Base-by-base conservation (phyloP, 2,113 vertebrate genomes). In the Gavialis gangeticus region DNA sequence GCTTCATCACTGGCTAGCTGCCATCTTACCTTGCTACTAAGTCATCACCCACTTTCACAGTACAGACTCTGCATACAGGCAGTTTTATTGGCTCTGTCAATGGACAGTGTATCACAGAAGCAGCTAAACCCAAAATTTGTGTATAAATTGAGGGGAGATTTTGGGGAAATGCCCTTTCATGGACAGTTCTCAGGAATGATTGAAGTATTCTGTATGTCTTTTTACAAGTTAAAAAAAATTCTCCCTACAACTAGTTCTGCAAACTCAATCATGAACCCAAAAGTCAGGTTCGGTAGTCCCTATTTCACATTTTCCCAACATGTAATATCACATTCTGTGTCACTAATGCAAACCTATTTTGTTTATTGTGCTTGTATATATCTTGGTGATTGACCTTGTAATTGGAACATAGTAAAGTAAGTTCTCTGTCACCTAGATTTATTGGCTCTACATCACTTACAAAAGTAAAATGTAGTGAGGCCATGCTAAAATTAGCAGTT, bases 401-500 rank as follows among this genome's bases (percentile, higher is more conserved):
- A 91, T 85, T 78, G 60, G 84, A 95, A 28, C 62, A 62, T 60
- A 93, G 84, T 66, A 93, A 95, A 83, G 86, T 94, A 59, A 75
- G 93, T 60, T 89, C 4, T 1, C 71, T 94, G 64, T 93, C 94
- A 90, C 94, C 92, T 91, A 87, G 80, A 8, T 1, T 73, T 91
- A 75, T 92, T 96, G 94, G 75, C 87, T 89, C 75, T 82, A 86
- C 90, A 94, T 79, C 87, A 91, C 92, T 95, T 91, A 93, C 92
- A 96, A 91, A 88, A 94, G 54, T 87, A 84, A 91, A 91, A 16
- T 80, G 75, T 85, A 86, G 83, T 86, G 81, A 95, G 96, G 90
- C 90, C 80, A 82, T 79, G 76, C 84, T 37, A 62, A 96, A 94
- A 58, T 77, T 58, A 17, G n/a, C 27, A 92, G 58, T 75, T 95